phyloP scores from a whole-genome alignment of 1,140 invertebrate species.

The Cyclargus thomasi region DNA sequence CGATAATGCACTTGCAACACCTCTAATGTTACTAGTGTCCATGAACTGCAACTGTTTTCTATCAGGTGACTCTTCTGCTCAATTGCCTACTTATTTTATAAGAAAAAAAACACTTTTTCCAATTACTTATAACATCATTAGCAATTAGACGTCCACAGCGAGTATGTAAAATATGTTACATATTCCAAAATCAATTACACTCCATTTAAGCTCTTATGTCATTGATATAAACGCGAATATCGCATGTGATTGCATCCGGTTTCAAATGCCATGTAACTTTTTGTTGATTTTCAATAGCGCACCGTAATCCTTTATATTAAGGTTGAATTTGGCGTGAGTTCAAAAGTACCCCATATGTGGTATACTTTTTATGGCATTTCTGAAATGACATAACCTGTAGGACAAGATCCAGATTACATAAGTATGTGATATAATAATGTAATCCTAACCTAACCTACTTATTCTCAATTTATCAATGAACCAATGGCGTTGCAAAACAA shows the following conservation, averaged over 20 bases:
- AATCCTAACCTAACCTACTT: neutral
- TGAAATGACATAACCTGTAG: conserved; percentile 4
- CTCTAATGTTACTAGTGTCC: too few species aligned
- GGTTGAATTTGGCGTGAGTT: neutral
- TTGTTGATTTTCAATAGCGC: neutral
- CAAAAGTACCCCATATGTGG: neutral
- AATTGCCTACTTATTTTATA: too few species aligned
- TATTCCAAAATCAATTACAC: neutral
- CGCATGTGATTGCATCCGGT: neutral
- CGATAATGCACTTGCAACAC: too few species aligned
- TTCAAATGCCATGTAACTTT: neutral
- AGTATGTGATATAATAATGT: neutral
- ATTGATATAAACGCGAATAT: neutral
- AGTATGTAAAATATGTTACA: neutral
- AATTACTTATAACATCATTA: neutral
- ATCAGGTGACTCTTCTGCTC: too few species aligned
- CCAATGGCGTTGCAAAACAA: neutral
- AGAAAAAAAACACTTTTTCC: neutral
- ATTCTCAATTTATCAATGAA: neutral
- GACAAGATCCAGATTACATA: neutral
- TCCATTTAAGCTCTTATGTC: neutral
- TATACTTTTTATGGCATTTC: conserved; percentile 7
- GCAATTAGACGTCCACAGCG: neutral
- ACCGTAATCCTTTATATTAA: neutral
- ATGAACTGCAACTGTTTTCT: too few species aligned